A percentile compares a stretch with the other conserved stretches of the same genome.
These are phyloP conservation scores for Mythimna albipuncta DNA, from an alignment of 2,888 invertebrate genomes.

Conservation along the genomic window DNA sequence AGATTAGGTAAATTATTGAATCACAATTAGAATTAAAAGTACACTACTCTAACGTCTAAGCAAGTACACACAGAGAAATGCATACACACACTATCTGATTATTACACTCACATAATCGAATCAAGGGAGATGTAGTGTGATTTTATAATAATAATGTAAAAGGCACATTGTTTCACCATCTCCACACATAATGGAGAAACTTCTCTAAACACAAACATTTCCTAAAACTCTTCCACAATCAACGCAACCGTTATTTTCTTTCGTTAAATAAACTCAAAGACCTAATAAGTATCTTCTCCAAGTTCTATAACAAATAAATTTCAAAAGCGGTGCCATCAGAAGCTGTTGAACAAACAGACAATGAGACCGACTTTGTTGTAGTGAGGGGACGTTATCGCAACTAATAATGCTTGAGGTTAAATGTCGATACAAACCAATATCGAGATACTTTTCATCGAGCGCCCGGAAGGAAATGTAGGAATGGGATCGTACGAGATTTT, in stretches of 20 bases:
- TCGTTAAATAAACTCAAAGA: slow-evolving; percentile 46
- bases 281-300: slow-evolving; percentile 46
- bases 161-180: no score
- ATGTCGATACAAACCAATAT: slow-evolving; percentile 64
- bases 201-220: slow-evolving; percentile 7
- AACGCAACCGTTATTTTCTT: slow-evolving; percentile 10
- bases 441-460: slow-evolving; percentile 45
- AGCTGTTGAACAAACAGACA: slow-evolving; percentile 56
- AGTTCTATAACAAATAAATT: slow-evolving; percentile 55
- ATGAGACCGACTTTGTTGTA: slow-evolving; percentile 50
- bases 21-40: no score
- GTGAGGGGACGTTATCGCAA: slow-evolving; percentile 54
- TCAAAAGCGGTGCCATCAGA: slow-evolving; percentile 47
- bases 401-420: slow-evolving; percentile 61
- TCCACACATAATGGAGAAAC: slow-evolving; percentile 2
- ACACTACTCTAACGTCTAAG: no score
- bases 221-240: slow-evolving; percentile 13
- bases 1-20: no score
- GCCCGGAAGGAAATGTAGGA: slow-evolving; percentile 40
- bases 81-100: no score
- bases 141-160: no score
- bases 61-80: no score
- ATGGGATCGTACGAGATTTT: slow-evolving; percentile 6
- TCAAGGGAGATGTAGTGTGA: no score
- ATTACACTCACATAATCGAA: no score